Evolutionary conservation across 1,140 invertebrate genomes (phyloP), one percentile per base, ranked within the genome.

Genomic region (Ladona fulva): DNA sequence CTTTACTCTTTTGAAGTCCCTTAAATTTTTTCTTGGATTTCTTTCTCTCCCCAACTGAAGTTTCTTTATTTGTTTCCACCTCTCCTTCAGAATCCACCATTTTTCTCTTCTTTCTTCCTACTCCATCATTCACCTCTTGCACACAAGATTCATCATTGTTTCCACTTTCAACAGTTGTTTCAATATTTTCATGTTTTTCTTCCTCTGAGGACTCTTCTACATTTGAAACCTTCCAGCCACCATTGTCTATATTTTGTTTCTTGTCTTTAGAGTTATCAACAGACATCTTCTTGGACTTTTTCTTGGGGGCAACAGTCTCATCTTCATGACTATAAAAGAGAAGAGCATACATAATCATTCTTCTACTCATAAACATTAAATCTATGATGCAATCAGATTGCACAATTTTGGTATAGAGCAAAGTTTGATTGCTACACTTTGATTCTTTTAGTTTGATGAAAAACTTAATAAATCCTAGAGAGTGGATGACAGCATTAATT

Each of bases 301-400:
- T 80, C 24, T 66, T 66, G 5, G 52, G 16, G 3, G 52, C 3
- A 6, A 25, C 77, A 74, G 79, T 75, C 29, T 80, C 77, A 73
- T 52, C 52, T 78, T 80, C 77, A 76, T 82, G 75, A 24, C 77
- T 78, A 24, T 16, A 80, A 74, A 73, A 66, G 8, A 74, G 25
- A 52, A 66, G 22, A 66, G 22, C 76, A 29, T 37, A 75, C 14
- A 84, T 81, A 78, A 84, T 78, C 81, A 86, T 84, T 74, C 1
- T 25, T 42, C 19, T 78, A 59, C 77, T 42, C 8, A 85, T 14
- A 81, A 81, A 81, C 24, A 76, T 78, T 79, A 80, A 42, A 66
- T 66, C 12, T n/a, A n/a, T n/a, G n/a, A n/a, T n/a, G n/a, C n/a
- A n/a, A n/a, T n/a, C n/a, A n/a, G n/a, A n/a, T n/a, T n/a, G n/a